Conservation (phyloP, 2,797 vertebrate genomes). For the Hypotaenidia philippensis region DNA sequence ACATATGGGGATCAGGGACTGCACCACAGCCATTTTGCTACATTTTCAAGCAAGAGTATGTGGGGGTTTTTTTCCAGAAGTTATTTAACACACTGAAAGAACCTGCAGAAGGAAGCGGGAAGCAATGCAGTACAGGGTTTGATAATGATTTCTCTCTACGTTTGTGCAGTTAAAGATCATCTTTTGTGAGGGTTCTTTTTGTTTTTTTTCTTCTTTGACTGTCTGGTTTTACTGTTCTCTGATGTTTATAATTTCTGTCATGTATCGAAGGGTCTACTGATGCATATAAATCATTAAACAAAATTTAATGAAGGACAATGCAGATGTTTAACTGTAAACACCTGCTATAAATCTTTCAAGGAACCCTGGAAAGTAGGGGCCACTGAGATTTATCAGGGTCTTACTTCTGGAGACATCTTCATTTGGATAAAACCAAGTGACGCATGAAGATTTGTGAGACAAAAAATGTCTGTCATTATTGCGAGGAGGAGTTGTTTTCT, state of each 20-base stretch:
- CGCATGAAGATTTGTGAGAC: background rate
- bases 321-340: background rate
- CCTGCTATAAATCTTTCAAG: background rate
- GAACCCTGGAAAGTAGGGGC: background rate
- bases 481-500: background rate
- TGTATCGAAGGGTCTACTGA: background rate
- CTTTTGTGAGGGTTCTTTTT: background rate
- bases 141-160: background rate
- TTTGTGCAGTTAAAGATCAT: background rate
- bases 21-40: background rate
- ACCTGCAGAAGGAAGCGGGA: background rate
- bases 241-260: background rate
- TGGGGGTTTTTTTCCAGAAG: background rate
- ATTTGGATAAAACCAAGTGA: background rate
- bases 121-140: background rate
- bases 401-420: background rate
- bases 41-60: background rate
- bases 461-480: background rate
- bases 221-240: background rate
- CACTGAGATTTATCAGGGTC: background rate
- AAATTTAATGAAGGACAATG: slow-evolving; percentile 6
- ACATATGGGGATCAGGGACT: background rate
- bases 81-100: background rate
- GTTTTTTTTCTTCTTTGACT: background rate
- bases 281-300: background rate